Percentiles rank a stretch among this genome's conserved stretches.
Conservation (phyloP, 2,888 invertebrate genomes). For the Pterobdella sp. region DNA sequence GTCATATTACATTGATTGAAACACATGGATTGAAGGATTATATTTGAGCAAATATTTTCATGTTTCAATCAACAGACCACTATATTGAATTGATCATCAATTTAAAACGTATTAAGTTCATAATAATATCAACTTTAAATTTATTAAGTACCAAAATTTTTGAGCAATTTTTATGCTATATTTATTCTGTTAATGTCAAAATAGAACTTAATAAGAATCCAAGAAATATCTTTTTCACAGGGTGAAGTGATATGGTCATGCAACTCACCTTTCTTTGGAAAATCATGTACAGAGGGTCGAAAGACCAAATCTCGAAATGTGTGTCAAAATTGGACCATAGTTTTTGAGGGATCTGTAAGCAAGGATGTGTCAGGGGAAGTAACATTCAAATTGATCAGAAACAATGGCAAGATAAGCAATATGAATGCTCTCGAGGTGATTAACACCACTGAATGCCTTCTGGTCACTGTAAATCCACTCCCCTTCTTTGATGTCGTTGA, state of each 20-base stretch:
- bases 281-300: not conserved
- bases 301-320: slow-evolving; percentile 40
- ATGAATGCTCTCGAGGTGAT: slow-evolving; percentile 28
- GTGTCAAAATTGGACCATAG: slow-evolving; percentile 89
- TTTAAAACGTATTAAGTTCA: no score
- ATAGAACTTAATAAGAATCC: no score
- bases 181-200: no score
- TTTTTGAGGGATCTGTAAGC: slow-evolving; percentile 83
- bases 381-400: slow-evolving; percentile 72
- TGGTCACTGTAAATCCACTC: slow-evolving; percentile 74
- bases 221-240: slow-evolving; percentile 23
- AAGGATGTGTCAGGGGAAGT: slow-evolving; percentile 73
- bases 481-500: slow-evolving; percentile 92
- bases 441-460: slow-evolving; percentile 68
- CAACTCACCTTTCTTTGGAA: not conserved
- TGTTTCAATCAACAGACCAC: no score
- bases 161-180: no score
- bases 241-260: slow-evolving; percentile 44
- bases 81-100: no score
- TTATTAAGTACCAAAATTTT: no score
- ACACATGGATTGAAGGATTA: no score
- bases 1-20: no score
- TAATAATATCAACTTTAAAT: no score
- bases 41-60: no score
- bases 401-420: not conserved